Conservation (phyloP, 1,140 invertebrate genomes). For the Zeugodacus cucurbitae region DNA sequence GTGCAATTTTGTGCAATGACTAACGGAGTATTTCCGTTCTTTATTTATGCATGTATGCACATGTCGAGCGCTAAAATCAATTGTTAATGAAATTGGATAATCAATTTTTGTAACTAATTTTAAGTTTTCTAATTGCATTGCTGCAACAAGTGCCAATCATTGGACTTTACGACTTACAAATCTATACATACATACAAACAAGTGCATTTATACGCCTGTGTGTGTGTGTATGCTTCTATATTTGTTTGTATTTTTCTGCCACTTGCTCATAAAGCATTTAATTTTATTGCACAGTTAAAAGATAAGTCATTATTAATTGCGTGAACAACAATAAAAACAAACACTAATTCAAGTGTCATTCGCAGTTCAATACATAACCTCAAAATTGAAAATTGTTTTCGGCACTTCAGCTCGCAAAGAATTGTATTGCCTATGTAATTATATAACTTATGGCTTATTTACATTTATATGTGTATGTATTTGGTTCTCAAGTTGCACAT, state of each 20-base stretch:
- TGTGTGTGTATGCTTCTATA: not conserved
- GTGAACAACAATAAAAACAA: constrained; percentile 4
- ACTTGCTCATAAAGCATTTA: not conserved
- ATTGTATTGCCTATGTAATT: no score
- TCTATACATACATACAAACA: not conserved
- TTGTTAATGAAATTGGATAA: not conserved
- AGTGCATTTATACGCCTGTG: not conserved
- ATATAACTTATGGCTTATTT: no score
- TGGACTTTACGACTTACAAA: not conserved
- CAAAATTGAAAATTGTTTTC: no score
- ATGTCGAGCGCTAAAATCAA: not conserved
- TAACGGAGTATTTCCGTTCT: not conserved
- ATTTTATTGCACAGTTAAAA: not conserved
- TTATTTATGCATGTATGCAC: no score
- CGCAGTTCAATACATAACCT: no score
- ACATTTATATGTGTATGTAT: not conserved
- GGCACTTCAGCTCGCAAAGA: no score
- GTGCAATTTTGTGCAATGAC: not conserved
- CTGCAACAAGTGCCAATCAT: not conserved
- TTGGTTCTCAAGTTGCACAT: not conserved
- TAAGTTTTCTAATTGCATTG: not conserved
- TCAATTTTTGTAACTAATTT: not conserved
- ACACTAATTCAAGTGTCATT: not conserved
- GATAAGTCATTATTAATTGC: not conserved
- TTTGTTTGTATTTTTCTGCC: not conserved